phyloP scores from a whole-genome alignment of 2,888 invertebrate genomes.

The Drosophila maculinotata region DNA sequence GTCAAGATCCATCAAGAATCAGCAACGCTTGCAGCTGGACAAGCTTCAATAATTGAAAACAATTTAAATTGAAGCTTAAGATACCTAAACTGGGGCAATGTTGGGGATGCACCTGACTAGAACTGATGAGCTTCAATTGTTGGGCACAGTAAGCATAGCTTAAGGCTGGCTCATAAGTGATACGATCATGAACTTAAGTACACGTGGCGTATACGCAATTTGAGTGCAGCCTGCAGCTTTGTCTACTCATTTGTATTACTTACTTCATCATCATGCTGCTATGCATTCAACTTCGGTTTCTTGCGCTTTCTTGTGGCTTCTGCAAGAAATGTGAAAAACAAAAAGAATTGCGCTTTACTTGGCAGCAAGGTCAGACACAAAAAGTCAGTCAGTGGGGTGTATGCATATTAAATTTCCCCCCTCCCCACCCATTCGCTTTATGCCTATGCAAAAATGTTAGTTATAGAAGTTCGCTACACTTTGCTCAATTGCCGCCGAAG shows the following conservation, averaged over 20 bases:
- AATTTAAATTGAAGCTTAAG: conserved; percentile 23
- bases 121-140: conserved; percentile 35
- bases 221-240: conserved; percentile 13
- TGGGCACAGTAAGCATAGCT: conserved; percentile 23
- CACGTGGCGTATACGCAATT: conserved; percentile 51
- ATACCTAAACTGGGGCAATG: conserved; percentile 29
- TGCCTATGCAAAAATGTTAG: conserved; percentile 45
- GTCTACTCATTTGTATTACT: conserved; percentile 32
- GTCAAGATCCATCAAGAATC: not conserved
- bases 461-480: conserved; percentile 12
- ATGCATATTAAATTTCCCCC: conserved; percentile 65
- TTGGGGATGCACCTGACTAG: conserved; percentile 55
- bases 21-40: conserved; percentile 20
- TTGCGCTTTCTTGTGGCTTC: conserved; percentile 51
- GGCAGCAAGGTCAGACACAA: conserved; percentile 54
- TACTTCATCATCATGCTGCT: conserved; percentile 48
- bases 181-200: conserved; percentile 73
- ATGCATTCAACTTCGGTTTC: conserved; percentile 36
- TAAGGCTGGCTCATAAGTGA: conserved; percentile 52
- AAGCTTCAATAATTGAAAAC: conserved; percentile 27
- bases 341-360: conserved; percentile 30
- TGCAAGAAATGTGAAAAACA: conserved; percentile 33
- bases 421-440: conserved; percentile 36
- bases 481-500: conserved; percentile 51
- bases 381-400: conserved; percentile 55